A percentile compares a stretch with the other conserved stretches of the same genome.
phyloP scores from a whole-genome alignment of 1,140 invertebrate species.

The Bombus turneri region DNA sequence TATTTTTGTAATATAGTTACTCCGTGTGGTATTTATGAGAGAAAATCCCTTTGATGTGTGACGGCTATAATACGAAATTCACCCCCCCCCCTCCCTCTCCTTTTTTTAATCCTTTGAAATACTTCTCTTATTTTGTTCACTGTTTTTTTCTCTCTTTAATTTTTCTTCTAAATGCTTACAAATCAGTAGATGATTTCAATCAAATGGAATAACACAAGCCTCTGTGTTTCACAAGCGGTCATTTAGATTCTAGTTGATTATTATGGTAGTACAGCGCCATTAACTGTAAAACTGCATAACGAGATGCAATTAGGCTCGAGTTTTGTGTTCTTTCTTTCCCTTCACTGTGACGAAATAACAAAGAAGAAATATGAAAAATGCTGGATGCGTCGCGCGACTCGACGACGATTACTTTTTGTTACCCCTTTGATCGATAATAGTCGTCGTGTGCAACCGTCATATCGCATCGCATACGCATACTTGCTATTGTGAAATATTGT shows the following conservation, averaged over 20 bases:
- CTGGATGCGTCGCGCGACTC: background rate
- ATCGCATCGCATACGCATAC: conserved; percentile 51
- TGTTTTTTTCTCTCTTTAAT: conserved; percentile 6
- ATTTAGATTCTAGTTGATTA: conserved; percentile 42
- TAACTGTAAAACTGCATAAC: conserved; percentile 31
- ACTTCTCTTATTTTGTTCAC: background rate
- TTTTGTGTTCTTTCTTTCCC: conserved; percentile 7
- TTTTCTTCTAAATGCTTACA: conserved; percentile 24
- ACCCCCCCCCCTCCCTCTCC: background rate
- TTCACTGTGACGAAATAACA: background rate
- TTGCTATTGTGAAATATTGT: conserved; percentile 79
- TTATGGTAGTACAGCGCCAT: conserved; percentile 14
- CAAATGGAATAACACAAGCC: conserved; percentile 5
- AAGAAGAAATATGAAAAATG: background rate
- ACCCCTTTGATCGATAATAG: background rate
- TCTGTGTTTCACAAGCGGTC: conserved; percentile 14
- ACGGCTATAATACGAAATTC: conserved; percentile 42
- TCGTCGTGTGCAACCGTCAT: conserved; percentile 33
- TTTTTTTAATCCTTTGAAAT: background rate
- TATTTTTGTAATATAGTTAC: conserved; percentile 76
- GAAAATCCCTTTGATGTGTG: conserved; percentile 45
- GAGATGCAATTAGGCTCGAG: conserved; percentile 33
- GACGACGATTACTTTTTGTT: background rate
- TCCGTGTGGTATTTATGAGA: conserved; percentile 73
- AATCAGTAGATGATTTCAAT: conserved; percentile 38